A percentile compares a stretch with the other conserved stretches of the same genome.
Evolutionary conservation across 2,888 invertebrate species (phyloP).

Genomic region (Alitta virens): DNA sequence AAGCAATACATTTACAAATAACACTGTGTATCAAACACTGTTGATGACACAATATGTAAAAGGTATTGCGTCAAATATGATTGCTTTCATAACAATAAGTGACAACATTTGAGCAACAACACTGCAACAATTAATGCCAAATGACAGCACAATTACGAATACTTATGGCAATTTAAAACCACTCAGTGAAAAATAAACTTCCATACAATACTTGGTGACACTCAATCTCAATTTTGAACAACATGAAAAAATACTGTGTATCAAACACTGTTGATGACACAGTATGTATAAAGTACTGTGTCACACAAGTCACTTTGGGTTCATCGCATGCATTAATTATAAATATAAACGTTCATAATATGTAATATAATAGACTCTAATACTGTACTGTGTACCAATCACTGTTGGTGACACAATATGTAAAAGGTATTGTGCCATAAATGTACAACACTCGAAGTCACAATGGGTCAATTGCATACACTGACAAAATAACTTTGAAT

Average conservation of each 20-base stretch:
- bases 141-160: background rate
- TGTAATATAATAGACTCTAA: background rate
- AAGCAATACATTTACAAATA: background rate
- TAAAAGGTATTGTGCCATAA: too few species aligned
- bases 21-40: slow-evolving; percentile 14
- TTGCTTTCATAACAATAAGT: too few species aligned
- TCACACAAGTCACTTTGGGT: too few species aligned
- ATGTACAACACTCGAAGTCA: too few species aligned
- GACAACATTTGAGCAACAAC: too few species aligned
- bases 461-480: too few species aligned
- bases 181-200: background rate
- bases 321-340: too few species aligned
- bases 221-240: background rate
- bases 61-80: background rate
- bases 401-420: slow-evolving; percentile 10
- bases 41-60: slow-evolving; percentile 11
- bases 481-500: too few species aligned
- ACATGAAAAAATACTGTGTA: background rate
- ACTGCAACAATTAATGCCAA: background rate
- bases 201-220: too few species aligned
- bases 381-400: slow-evolving; percentile 8
- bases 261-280: slow-evolving; percentile 18
- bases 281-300: background rate
- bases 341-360: too few species aligned
- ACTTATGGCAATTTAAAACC: background rate